These are phyloP conservation scores for Stenopsyche tienmushanensis DNA, from an alignment of 1,140 invertebrate genomes.

Conservation along the genomic window DNA sequence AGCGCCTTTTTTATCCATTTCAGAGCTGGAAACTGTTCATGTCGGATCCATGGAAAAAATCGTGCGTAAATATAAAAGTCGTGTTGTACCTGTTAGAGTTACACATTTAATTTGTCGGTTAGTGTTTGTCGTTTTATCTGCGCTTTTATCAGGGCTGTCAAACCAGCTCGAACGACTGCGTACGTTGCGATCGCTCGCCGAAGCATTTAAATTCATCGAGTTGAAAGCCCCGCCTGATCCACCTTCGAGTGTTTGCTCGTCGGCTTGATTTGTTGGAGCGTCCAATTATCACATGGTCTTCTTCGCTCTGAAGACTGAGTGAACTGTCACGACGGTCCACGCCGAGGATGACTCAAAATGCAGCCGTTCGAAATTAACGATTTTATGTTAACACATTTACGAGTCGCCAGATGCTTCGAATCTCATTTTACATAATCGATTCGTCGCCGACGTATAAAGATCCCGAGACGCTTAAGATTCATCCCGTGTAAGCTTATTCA, in stretches of 20 bases:
- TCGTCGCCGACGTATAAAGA: too few species aligned
- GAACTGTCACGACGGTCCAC: constrained; percentile 18
- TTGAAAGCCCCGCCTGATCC: not conserved
- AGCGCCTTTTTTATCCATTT: too few species aligned
- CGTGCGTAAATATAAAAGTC: constrained; percentile 16
- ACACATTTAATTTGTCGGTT: constrained; percentile 28
- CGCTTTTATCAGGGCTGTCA: too few species aligned
- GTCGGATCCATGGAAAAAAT: too few species aligned
- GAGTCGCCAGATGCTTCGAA: too few species aligned
- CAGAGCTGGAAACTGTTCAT: too few species aligned
- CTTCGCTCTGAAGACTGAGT: constrained; percentile 17
- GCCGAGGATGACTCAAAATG: not conserved
- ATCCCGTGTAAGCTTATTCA: not conserved
- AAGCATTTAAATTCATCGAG: too few species aligned
- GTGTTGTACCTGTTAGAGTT: constrained; percentile 25
- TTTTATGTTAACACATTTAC: too few species aligned
- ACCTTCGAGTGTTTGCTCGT: not conserved
- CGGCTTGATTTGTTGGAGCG: constrained; percentile 17
- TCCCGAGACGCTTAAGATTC: not conserved
- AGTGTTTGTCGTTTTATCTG: constrained; percentile 14
- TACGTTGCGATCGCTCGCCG: too few species aligned
- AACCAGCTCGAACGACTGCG: too few species aligned
- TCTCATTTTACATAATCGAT: too few species aligned
- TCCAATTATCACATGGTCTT: constrained; percentile 12
- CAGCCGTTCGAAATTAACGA: too few species aligned